Conservation (phyloP, 1,140 invertebrate species). For the Drosophila ohnishii region DNA sequence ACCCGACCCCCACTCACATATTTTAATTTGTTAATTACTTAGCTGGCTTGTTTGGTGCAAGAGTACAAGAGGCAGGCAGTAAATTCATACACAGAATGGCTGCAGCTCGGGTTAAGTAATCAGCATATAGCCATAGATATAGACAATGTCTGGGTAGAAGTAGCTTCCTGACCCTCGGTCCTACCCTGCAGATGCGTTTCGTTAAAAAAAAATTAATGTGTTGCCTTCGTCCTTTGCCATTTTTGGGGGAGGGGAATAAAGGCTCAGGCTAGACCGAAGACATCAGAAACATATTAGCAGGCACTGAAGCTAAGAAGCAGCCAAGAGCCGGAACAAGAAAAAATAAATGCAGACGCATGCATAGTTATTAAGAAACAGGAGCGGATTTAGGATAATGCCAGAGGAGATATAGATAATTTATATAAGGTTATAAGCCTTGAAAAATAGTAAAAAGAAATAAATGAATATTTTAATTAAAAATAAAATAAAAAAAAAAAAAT, state of each 20-base stretch:
- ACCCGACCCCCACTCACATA: slow-evolving; percentile 40
- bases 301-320: slow-evolving; percentile 43
- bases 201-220: slow-evolving; percentile 46
- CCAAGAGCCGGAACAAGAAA: slow-evolving; percentile 13
- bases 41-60: slow-evolving; percentile 43
- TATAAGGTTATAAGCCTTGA: no score
- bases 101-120: slow-evolving; percentile 57
- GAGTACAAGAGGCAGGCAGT: slow-evolving; percentile 30
- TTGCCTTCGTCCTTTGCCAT: not conserved
- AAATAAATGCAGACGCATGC: slow-evolving; percentile 35
- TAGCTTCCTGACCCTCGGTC: not conserved
- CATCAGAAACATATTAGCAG: slow-evolving; percentile 77
- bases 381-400: slow-evolving; percentile 27
- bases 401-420: no score
- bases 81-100: slow-evolving; percentile 65
- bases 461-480: not conserved
- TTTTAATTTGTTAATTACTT: slow-evolving; percentile 81
- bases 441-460: no score
- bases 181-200: slow-evolving; percentile 17
- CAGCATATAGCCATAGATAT: slow-evolving; percentile 54
- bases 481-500: no score
- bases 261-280: slow-evolving; percentile 27
- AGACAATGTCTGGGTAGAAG: slow-evolving; percentile 2
- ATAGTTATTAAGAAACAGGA: slow-evolving; percentile 24
- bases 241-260: not conserved